Conservation (phyloP, 1,140 invertebrate genomes). For the Lasaia peninsularis region DNA sequence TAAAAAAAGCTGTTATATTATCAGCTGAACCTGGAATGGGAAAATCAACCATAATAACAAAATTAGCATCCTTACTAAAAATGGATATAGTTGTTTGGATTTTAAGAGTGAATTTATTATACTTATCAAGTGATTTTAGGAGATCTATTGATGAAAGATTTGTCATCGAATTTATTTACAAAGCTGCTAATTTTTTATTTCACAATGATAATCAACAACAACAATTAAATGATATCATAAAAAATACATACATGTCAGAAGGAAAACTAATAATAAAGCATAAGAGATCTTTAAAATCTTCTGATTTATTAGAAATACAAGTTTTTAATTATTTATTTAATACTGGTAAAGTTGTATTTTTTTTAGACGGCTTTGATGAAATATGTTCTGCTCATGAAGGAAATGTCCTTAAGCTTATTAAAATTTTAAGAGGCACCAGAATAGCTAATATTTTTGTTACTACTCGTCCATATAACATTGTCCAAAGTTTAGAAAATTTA, state of each 20-base stretch:
- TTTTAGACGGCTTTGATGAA: slow-evolving; percentile 15
- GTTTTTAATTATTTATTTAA: slow-evolving; percentile 7
- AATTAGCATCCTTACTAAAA: neutral
- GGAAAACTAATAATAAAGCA: neutral
- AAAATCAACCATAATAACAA: slow-evolving; percentile 2
- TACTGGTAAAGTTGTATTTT: slow-evolving; percentile 2
- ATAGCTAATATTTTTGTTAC: slow-evolving; percentile 6
- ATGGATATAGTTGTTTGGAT: neutral
- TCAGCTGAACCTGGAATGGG: slow-evolving; percentile 13
- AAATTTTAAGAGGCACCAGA: slow-evolving; percentile 8
- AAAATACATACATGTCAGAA: neutral
- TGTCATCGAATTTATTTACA: neutral
- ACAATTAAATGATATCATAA: neutral
- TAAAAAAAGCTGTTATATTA: neutral
- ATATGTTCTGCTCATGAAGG: slow-evolving; percentile 2
- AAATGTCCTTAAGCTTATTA: neutral
- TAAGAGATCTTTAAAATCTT: neutral
- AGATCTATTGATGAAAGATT: neutral
- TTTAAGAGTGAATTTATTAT: neutral
- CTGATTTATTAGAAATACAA: neutral
- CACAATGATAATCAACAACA: neutral
- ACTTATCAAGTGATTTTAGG: slow-evolving; percentile 3
- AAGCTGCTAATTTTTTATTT: neutral
- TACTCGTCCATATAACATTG: slow-evolving; percentile 12
- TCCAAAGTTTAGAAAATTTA: slow-evolving; percentile 7